Evolutionary conservation across 1,140 invertebrate genomes (phyloP), one percentile per base, ranked within the genome.

Genomic region (Phortica variegata): DNA sequence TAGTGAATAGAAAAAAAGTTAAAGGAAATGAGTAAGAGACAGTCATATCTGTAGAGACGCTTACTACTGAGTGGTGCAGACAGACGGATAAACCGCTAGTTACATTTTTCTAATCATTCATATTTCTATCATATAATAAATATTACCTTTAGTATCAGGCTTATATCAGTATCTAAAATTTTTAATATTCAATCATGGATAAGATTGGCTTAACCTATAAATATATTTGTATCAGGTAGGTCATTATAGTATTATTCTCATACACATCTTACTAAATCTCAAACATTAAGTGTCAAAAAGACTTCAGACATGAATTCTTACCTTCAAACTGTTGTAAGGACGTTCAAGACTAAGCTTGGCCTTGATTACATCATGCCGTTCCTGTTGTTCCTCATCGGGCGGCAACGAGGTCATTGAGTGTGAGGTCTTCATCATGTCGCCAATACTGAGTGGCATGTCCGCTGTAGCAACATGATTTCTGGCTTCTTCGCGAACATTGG

Each of bases 321-420:
- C 77, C 85, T 87, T 86, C 36, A 87, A 80, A 76, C 84, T 86
- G 65, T 85, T 85, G 65, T 85, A 86, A 47, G 82, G 82, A 58
- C 83, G 78, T 54, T 76, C 74, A 42, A 74, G 41, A 45, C 60
- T 61, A n/a, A 73, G 47, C 43, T 76, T 72, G 26, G 70, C 68
- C 47, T 69, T 62, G 13, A 74, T 63, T 47, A 61, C 60, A 47
- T 71, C 60, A 45, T 65, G 66, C 3, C 58, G 54, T 36, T 74
- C 69, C 43, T 74, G 58, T 20, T 61, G 58, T 43, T 69, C 55
- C 13, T 62, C 69, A 19, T 61, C 51, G 6, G 73, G 59, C 47
- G 74, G 73, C 51, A 76, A 49, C 42, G 74, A 71, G 49, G 69
- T 72, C 69, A 76, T 66, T 39, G 74, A 76, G 48, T 74, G 56